These are phyloP conservation scores for Scaptomyza flava DNA, from an alignment of 2,888 invertebrate genomes.

Conservation along the genomic window DNA sequence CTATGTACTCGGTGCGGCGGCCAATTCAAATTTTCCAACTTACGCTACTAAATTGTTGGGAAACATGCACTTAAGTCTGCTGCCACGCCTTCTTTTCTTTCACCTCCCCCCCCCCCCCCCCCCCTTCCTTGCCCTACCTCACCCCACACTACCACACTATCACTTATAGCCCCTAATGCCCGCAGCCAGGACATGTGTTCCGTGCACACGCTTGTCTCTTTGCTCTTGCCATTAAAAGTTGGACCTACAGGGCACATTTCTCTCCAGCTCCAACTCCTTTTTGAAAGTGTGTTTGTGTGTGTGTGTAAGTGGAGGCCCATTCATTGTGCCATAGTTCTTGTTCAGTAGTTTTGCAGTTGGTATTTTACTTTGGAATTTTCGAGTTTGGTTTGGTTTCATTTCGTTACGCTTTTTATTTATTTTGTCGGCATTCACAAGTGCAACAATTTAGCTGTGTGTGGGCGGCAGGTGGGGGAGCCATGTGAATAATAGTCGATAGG, in stretches of 20 bases:
- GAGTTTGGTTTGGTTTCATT: conserved; percentile 60
- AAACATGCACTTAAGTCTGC: conserved; percentile 78
- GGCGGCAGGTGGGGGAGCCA: not conserved
- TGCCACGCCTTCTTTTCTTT: conserved; percentile 19
- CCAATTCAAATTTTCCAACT: conserved; percentile 78
- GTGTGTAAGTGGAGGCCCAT: conserved; percentile 37
- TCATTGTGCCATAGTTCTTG: conserved; percentile 48
- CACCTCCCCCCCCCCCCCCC: not conserved
- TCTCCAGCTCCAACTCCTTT: conserved; percentile 1
- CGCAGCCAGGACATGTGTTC: conserved; percentile 78
- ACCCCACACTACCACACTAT: not conserved
- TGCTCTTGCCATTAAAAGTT: conserved; percentile 79
- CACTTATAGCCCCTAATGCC: conserved; percentile 34
- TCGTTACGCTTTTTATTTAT: conserved; percentile 68
- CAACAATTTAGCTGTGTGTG: conserved; percentile 66
- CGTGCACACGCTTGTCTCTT: conserved; percentile 60
- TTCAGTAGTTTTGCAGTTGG: conserved; percentile 53
- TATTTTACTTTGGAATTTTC: conserved; percentile 63
- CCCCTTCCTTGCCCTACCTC: too few species aligned
- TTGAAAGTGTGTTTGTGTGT: not conserved
- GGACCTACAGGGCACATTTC: conserved; percentile 60
- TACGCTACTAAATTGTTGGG: conserved; percentile 79
- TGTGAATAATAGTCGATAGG: conserved; percentile 64
- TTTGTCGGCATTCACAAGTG: conserved; percentile 67
- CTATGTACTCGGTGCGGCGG: conserved; percentile 45